phyloP scores from a whole-genome alignment of 2,113 vertebrate genomes.

The Butorides virescens region DNA sequence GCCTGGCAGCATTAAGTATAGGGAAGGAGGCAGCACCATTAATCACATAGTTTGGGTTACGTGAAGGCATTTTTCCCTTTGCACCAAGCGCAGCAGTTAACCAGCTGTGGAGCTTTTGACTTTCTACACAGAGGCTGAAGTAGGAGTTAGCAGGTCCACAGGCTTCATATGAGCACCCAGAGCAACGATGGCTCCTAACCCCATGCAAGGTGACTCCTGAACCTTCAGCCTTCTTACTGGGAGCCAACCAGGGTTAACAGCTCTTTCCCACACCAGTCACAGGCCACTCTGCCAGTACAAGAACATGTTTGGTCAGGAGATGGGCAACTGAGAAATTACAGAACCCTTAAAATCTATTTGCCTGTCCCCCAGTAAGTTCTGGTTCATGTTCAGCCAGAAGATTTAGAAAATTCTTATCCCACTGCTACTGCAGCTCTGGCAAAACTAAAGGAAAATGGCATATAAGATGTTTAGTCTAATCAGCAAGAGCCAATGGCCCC shows the following conservation, averaged over 20 bases:
- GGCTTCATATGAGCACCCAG: not conserved
- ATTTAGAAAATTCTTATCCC: not conserved
- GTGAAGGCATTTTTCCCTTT: not conserved
- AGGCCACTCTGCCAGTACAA: not conserved
- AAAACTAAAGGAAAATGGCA: not conserved
- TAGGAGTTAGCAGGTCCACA: not conserved
- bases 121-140: not conserved
- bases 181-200: not conserved
- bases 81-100: not conserved
- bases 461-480: not conserved
- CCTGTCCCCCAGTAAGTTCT: not conserved
- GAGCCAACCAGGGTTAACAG: not conserved
- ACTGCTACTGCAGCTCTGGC: not conserved
- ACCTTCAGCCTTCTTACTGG: not conserved
- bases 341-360: not conserved
- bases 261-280: not conserved
- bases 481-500: not conserved
- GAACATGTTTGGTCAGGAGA: not conserved
- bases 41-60: not conserved
- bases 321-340: not conserved
- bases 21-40: not conserved
- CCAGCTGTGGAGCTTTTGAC: not conserved
- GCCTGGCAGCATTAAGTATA: not conserved
- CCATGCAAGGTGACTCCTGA: not conserved
- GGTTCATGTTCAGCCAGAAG: not conserved